A percentile compares a stretch with the other conserved stretches of the same genome.
phyloP scores from a whole-genome alignment of 1,140 invertebrate genomes.

The Sinella curviseta region DNA sequence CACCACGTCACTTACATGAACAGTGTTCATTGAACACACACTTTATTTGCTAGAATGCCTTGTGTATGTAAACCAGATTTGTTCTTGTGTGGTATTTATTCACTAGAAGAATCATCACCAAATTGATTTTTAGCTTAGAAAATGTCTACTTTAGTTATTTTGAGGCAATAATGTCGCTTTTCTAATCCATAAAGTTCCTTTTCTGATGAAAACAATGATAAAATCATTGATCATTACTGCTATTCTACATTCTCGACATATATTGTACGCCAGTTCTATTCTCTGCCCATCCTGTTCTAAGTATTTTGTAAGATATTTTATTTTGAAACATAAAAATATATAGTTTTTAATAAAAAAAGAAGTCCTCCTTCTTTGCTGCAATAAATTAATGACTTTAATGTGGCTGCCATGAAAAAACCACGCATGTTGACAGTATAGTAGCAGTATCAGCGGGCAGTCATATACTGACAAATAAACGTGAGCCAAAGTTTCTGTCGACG shows the following conservation, averaged over 20 bases:
- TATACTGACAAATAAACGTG: background rate
- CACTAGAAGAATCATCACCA: too few species aligned
- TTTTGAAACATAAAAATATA: constrained; percentile 4
- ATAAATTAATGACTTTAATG: constrained; percentile 2
- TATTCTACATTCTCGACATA: background rate
- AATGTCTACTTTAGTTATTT: background rate
- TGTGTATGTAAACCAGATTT: background rate
- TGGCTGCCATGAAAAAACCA: background rate
- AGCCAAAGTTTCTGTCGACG: background rate
- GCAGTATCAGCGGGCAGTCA: constrained; percentile 14
- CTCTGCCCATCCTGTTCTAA: too few species aligned
- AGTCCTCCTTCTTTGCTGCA: constrained; percentile 2
- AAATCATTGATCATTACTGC: background rate
- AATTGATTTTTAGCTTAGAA: too few species aligned
- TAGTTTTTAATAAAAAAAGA: background rate
- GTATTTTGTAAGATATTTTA: constrained; percentile 4
- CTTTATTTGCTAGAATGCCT: too few species aligned
- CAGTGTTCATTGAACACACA: too few species aligned
- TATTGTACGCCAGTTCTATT: too few species aligned
- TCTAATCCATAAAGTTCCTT: background rate
- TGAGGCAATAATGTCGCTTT: background rate
- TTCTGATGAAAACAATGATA: background rate
- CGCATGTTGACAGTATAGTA: constrained; percentile 17
- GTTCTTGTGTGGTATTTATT: background rate
- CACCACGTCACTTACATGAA: too few species aligned